Evolutionary conservation across 2,888 invertebrate species (phyloP).

Genomic region (Cordylochernes scorpioides): DNA sequence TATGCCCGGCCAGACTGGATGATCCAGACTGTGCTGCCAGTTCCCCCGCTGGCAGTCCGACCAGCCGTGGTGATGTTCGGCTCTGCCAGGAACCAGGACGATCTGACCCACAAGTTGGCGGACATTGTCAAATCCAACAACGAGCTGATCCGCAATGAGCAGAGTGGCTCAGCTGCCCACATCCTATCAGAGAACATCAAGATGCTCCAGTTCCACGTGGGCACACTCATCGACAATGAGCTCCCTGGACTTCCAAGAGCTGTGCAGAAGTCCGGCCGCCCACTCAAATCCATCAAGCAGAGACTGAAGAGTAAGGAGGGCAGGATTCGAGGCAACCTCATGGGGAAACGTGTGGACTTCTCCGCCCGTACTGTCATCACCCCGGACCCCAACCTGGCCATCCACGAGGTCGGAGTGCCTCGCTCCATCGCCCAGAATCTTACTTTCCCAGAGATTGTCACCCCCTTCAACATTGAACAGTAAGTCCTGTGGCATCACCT

Average conservation of each 20-base stretch:
- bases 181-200: slow-evolving; percentile 87
- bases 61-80: slow-evolving; percentile 98
- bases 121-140: slow-evolving; percentile 97
- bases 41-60: slow-evolving; percentile 79
- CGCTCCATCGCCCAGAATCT: slow-evolving; percentile 93
- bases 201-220: slow-evolving; percentile 93
- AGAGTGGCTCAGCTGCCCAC: slow-evolving; percentile 87
- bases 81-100: slow-evolving; percentile 94
- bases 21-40: slow-evolving; percentile 87
- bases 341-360: slow-evolving; percentile 99
- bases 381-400: slow-evolving; percentile 75
- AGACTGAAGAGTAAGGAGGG: slow-evolving; percentile 92
- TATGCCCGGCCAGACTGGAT: slow-evolving; percentile 98
- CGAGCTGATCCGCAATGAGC: slow-evolving; percentile 76
- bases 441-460: slow-evolving; percentile 96
- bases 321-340: slow-evolving; percentile 89
- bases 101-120: slow-evolving; percentile 90
- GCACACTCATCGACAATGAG: slow-evolving; percentile 91
- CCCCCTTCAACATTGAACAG: slow-evolving; percentile 95
- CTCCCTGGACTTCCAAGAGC: slow-evolving; percentile 88
- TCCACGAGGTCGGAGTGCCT: slow-evolving; percentile 92
- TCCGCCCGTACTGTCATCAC: slow-evolving; percentile 96
- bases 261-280: slow-evolving; percentile 96
- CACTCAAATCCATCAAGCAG: slow-evolving; percentile 87
- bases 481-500: slow-evolving; percentile 19